phyloP scores from a whole-genome alignment of 37 sponge, comb jelly and placozoan genomes.

The Tethya wilhelma region DNA sequence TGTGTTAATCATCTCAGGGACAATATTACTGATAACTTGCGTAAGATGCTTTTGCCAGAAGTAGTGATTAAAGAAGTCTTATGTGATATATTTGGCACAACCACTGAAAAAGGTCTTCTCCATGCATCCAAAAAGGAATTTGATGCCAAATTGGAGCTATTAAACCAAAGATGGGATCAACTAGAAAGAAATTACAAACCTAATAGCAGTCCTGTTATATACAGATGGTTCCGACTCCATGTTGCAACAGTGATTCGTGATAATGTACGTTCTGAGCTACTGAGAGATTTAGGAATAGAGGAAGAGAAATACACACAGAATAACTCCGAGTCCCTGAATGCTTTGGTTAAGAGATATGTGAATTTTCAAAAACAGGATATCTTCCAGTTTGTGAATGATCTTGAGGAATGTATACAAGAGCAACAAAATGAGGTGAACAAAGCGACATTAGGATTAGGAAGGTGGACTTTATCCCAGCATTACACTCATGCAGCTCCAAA shows the following conservation, averaged over 20 bases:
- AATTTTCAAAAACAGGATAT: neutral
- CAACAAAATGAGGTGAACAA: constrained; percentile 18
- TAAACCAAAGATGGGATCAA: neutral
- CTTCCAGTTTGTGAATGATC: neutral
- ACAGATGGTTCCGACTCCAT: constrained; percentile 2
- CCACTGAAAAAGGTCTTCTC: neutral
- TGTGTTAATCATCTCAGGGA: constrained; percentile 28
- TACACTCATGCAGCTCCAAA: neutral
- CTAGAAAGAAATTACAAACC: constrained; percentile 13
- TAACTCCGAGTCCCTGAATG: neutral
- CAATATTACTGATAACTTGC: neutral
- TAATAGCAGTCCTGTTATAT: neutral
- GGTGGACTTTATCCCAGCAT: neutral
- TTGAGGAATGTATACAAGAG: constrained; percentile 1
- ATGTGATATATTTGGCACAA: constrained; percentile 22
- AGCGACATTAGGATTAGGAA: neutral
- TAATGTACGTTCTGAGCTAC: constrained; percentile 7
- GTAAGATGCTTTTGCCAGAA: constrained; percentile 14
- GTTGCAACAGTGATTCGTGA: constrained; percentile 2
- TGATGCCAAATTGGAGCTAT: constrained; percentile 11
- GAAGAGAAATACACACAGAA: no score
- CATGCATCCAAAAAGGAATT: constrained; percentile 15
- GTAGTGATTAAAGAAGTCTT: constrained; percentile 7
- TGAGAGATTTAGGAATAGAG: neutral
- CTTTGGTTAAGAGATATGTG: neutral